Base-by-base conservation (phyloP, 1,140 invertebrate species). In the Metopolophium dirhodum region DNA sequence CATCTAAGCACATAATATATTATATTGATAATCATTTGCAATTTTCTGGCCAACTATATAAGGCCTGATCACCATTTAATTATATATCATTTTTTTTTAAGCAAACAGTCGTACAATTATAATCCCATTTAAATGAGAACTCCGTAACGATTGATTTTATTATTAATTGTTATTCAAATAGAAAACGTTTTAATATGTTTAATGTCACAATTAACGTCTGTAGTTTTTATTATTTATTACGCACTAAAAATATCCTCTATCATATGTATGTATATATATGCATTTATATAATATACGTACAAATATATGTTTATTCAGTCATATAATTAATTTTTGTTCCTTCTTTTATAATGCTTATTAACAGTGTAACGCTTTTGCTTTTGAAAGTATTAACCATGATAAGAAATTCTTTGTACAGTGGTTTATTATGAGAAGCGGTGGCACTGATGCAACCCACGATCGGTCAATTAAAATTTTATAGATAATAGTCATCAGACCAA, bases 31-130 rank as follows among this genome's bases (percentile, higher is more conserved):
- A 57, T 57, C 51, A 37, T 37, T 57, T 57, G 22, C 49, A 8
- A 68, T 61, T 90, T 57, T 30, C 18, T 23, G 30, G n/a, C 45
- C 45, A 49, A 8, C 87, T 26, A n/a, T 90, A 90, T 68, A 90
- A 68, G 89, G 89, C 7, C 26, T 90, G 89, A 90, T 90, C 89
- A 68, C 68, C 37, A 90, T 90, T 68, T 90, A 90, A 90, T 90
- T 68, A 68, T 68, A 35, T 57, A 41, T 23, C 8, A 2, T 35
- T 90, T 7, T 57, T 37, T 90, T 90, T 90, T 26, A 61, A 90
- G 57, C 89, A 68, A 90, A 90, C 57, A 89, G 35, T 20, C 35
- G n/a, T 90, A 90, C 30, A 90, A 90, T 90, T 90, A 90, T 68
- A 90, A 90, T 45, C 89, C 18, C 26, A 90, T 68, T 90, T 45